Base-by-base conservation (phyloP, 2,888 invertebrate species). In the Athalia circularis region DNA sequence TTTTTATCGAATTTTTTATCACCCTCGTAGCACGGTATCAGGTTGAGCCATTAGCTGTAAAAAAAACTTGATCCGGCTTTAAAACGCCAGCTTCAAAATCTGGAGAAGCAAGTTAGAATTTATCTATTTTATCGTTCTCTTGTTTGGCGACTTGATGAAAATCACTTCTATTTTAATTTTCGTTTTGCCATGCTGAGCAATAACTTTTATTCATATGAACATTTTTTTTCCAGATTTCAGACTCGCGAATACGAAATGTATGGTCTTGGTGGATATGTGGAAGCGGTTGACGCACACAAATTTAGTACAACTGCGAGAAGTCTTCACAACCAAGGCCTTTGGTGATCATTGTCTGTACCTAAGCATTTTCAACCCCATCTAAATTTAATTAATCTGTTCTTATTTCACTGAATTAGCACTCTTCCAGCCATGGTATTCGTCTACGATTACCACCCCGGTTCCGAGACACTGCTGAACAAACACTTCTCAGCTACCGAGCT, bases 201-300 rank as follows among this genome's bases (percentile, higher is more conserved):
- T 52, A n/a, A 48, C 9, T 15, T 67, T 67, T 43, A 29, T 29
- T 29, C n/a, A 54, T n/a, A 7, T 7, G 6, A 54, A n/a, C 82
- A 8, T 82, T 68, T 77, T 77, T 81, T 80, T 89, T 90, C 54
- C 85, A 96, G 96, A 95, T 89, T 95, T 96, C 88, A 94, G 96
- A 59, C 91, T 96, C 83, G 94, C 95, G 83, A 95, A 95, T 85
- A 94, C 96, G 62, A 97, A 98, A 88, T 96, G 95, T 89, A 95
- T 97, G 92, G 92, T 94, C 48, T 91, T 95, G 84, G 95, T 98
- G 62, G 98, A 99, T 85, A 93, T 95, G 92, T 99, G 99, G 99
- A 98, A 97, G 90, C 96, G 97, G 91, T 92, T 99, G 79, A 95
- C 95, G 88, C 99, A 99, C 91, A 96, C 98, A 86, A 99, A 99